These are phyloP conservation scores for Leptinotarsa tumamoca DNA, from an alignment of 2,888 invertebrate species.

Conservation along the genomic window DNA sequence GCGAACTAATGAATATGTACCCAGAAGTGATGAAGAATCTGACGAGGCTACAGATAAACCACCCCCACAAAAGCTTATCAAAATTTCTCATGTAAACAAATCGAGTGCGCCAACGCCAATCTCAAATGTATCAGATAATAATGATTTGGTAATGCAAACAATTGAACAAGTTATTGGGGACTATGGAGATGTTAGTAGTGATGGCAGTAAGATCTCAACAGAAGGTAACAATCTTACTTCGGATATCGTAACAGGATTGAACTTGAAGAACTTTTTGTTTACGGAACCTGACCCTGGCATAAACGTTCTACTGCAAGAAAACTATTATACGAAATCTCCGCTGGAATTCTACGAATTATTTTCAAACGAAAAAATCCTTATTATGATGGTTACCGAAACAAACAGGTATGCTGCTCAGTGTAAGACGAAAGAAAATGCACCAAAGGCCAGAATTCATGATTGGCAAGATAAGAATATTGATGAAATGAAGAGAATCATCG, in stretches of 20 bases:
- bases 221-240: background rate
- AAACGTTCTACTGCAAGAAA: slow-evolving; percentile 14
- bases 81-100: background rate
- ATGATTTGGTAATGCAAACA: slow-evolving; percentile 12
- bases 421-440: slow-evolving; percentile 4
- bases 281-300: slow-evolving; percentile 20
- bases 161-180: slow-evolving; percentile 23
- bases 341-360: slow-evolving; percentile 14
- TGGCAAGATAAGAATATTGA: slow-evolving; percentile 24
- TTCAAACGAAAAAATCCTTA: slow-evolving; percentile 10
- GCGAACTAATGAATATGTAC: slow-evolving; percentile 11
- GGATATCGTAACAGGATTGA: background rate
- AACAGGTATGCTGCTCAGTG: slow-evolving; percentile 23
- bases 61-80: background rate
- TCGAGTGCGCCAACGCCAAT: background rate
- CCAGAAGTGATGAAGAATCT: slow-evolving; percentile 15
- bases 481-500: slow-evolving; percentile 7
- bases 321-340: slow-evolving; percentile 22
- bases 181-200: slow-evolving; percentile 13
- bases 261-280: slow-evolving; percentile 12
- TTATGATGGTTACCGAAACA: background rate
- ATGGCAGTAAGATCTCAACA: background rate
- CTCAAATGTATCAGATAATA: background rate
- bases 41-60: slow-evolving; percentile 13
- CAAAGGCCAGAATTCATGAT: slow-evolving; percentile 14